Evolutionary conservation across 2,113 vertebrate genomes (phyloP), one percentile per base, ranked within the genome.

Genomic region (Ptychochromis oligacanthus): DNA sequence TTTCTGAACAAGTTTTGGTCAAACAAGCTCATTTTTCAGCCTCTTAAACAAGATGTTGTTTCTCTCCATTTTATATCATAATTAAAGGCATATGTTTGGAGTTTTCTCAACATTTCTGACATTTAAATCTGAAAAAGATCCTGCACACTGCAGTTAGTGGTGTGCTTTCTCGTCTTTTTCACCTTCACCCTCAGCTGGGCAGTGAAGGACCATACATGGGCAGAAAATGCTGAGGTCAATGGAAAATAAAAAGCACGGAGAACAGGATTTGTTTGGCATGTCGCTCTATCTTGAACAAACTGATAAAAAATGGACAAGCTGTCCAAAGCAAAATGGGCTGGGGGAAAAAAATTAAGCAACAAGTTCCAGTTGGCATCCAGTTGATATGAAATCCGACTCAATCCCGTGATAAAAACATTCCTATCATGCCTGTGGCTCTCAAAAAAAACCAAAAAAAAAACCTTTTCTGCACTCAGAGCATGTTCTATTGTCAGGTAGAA

Each of bases 401-500:
- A 26, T 43, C 56, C 36, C 18, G 22, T 22, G 62, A 85, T 77
- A 75, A 70, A 84, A 60, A 86, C 81, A 88, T 92, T 94, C 92
- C 90, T 1, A 38, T 87, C 89, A 14, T 80, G 60, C 87, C 81
- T 76, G 36, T 0, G 56, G 83, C 77, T 55, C 36, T 18, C 7
- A 22, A 57, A 87, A 31, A 31, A 31, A 3, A 31, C 2, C 2
- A 31, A 31, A 31, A 31, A 31, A 31, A 78, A 20, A 0, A 1
- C 54, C 2, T 20, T n/a, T 20, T 55, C 9, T 28, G 38, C 80
- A 82, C 88, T 86, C 54, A 86, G 64, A 65, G 78, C 79, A 0
- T 0, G 52, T n/a, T 61, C 88, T 18, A 62, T 93, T 92, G 92
- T 93, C 85, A 79, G 54, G 72, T 60, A 62, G 79, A n/a, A 22